Evolutionary conservation across 2,888 invertebrate species (phyloP), one percentile per base, ranked within the genome.

Genomic region (Drosophila mettleri): DNA sequence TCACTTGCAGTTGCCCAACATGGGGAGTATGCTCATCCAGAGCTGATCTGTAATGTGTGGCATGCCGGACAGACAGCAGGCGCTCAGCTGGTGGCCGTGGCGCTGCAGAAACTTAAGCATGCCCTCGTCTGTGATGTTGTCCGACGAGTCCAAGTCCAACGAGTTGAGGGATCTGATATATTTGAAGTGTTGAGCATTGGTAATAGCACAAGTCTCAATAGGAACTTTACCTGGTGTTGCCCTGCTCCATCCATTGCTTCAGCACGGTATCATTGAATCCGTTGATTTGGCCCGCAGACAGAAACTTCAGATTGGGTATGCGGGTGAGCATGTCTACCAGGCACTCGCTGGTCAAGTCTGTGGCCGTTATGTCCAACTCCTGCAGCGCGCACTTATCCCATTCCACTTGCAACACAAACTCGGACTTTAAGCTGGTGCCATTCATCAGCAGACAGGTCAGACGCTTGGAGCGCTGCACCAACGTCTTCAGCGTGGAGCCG

Each of bases 1-100:
- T 93, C 90, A 99, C 99, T 96, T 98, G 80, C 98, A 96, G 91
- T 98, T 98, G 64, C 95, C 95, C 53, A 99, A 93, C 74, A 97
- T 95, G 1, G 98, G 98, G 76, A 99, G 94, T 74, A 98, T 96
- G 81, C 97, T 96, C 93, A 98, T 97, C 98, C 99, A 99, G 78
- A 99, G 95, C 90, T 98, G 98, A 93, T 99, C 99, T 0, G 99
- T 98, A 83, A 99, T 97, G 91, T 99, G 99, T 0, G 99, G 97
- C 96, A 99, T 99, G 46, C 99, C 98, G 63, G 97, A 97, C 29
- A 99, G 93, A 67, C 95, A 95, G 41, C 99, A 94, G 0, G 98
- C 99, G 92, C 95, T 95, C 64, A 99, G 94, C 92, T 98, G 98
- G 69, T 94, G 94, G 5, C 99, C 99, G 92, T 97, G 95, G 48